These are phyloP conservation scores for Polyploca ridens DNA, from an alignment of 2,888 invertebrate species.

Conservation along the genomic window DNA sequence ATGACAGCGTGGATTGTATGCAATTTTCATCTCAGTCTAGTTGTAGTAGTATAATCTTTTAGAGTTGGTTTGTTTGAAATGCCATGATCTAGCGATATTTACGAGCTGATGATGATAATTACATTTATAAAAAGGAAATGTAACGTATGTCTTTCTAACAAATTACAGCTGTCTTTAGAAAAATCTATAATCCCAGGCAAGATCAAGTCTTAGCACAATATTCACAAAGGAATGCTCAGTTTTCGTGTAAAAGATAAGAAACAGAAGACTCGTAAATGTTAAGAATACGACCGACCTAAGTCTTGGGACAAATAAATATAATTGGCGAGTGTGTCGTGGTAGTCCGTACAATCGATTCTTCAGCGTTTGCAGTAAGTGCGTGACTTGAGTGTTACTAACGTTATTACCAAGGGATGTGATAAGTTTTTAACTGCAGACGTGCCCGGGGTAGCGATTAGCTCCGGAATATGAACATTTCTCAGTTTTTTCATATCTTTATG, in stretches of 20 bases:
- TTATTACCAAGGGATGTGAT: conserved; percentile 29
- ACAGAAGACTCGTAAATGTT: conserved; percentile 44
- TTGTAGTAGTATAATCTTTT: too few relatives aligned
- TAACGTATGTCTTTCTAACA: background rate
- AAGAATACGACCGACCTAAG: conserved; percentile 42
- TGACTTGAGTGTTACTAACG: conserved; percentile 26
- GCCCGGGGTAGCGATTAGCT: conserved; percentile 13
- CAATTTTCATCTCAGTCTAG: too few relatives aligned
- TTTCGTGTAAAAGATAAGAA: conserved; percentile 45
- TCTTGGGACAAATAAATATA: conserved; percentile 58
- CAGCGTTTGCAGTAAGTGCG: conserved; percentile 18
- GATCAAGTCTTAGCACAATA: background rate
- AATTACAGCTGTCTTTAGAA: background rate
- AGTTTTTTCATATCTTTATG: conserved; percentile 12
- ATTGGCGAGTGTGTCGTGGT: conserved; percentile 39
- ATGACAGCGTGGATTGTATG: too few relatives aligned
- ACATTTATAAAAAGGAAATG: background rate
- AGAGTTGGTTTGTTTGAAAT: too few relatives aligned
- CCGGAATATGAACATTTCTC: conserved; percentile 11
- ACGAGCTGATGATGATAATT: background rate
- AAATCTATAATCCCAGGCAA: background rate
- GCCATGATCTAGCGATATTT: too few relatives aligned
- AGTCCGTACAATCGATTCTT: conserved; percentile 24
- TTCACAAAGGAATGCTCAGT: conserved; percentile 13
- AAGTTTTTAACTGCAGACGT: conserved; percentile 36